Evolutionary conservation across 2,888 invertebrate species (phyloP).

Genomic region (Scaptomyza cyrtandrae): DNA sequence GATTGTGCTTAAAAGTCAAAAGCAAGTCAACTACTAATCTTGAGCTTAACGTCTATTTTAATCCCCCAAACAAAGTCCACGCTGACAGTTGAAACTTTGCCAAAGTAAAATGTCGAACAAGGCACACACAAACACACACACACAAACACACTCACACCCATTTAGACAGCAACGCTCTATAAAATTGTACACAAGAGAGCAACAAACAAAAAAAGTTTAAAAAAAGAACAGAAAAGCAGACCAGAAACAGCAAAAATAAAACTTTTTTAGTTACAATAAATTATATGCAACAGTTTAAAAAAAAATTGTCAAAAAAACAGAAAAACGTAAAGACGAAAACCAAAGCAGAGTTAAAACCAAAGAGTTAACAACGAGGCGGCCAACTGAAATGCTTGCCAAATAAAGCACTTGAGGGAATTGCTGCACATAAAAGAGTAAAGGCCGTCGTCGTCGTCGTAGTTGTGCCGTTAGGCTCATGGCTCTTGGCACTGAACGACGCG

Average conservation of each 20-base stretch:
- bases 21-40: slow-evolving; percentile 73
- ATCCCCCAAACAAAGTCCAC: slow-evolving; percentile 59
- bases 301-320: slow-evolving; percentile 38
- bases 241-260: slow-evolving; percentile 28
- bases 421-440: slow-evolving; percentile 64
- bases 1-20: slow-evolving; percentile 41
- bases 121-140: slow-evolving; percentile 21
- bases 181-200: slow-evolving; percentile 76
- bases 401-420: slow-evolving; percentile 79
- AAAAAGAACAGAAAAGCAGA: no score
- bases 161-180: slow-evolving; percentile 39
- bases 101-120: slow-evolving; percentile 54
- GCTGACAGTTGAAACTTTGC: slow-evolving; percentile 69
- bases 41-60: slow-evolving; percentile 72
- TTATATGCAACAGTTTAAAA: slow-evolving; percentile 79
- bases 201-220: slow-evolving; percentile 57
- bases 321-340: slow-evolving; percentile 2
- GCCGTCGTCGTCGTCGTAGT: background rate
- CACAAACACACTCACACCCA: slow-evolving; percentile 16
- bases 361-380: slow-evolving; percentile 72
- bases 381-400: slow-evolving; percentile 67
- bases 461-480: slow-evolving; percentile 7
- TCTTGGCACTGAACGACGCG: background rate
- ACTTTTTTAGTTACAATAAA: slow-evolving; percentile 79
- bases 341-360: slow-evolving; percentile 42